Conservation (phyloP, 1,140 invertebrate genomes). For the Heliconius eleuchia region DNA sequence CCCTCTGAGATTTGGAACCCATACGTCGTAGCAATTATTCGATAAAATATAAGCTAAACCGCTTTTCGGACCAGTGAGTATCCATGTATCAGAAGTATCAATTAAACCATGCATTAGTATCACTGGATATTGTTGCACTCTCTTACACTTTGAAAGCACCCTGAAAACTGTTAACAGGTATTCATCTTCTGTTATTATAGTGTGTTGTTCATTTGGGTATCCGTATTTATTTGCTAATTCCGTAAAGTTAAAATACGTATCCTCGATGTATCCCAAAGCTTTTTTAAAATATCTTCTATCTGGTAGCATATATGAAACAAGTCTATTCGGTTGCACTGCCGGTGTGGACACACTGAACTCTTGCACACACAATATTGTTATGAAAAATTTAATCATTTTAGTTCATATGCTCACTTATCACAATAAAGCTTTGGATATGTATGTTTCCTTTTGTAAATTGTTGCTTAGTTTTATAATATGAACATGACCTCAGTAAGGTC, state of each 20-base stretch:
- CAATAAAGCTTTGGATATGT: slow-evolving; percentile 44
- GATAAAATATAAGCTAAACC: slow-evolving; percentile 76
- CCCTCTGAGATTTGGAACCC: slow-evolving; percentile 87
- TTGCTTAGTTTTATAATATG: slow-evolving; percentile 62
- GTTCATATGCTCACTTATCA: slow-evolving; percentile 38
- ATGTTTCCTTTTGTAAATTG: slow-evolving; percentile 48
- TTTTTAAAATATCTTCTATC: slow-evolving; percentile 50
- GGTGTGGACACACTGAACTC: slow-evolving; percentile 19
- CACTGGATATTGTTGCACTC: slow-evolving; percentile 67
- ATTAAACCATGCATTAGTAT: slow-evolving; percentile 89
- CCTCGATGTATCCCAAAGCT: slow-evolving; percentile 55
- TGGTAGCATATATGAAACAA: slow-evolving; percentile 46
- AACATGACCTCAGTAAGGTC: slow-evolving; percentile 58
- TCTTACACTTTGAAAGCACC: slow-evolving; percentile 73
- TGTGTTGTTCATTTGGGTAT: slow-evolving; percentile 57
- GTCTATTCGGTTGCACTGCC: slow-evolving; percentile 19
- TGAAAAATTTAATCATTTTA: slow-evolving; percentile 17
- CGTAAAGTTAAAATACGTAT: slow-evolving; percentile 63
- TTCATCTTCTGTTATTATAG: slow-evolving; percentile 82
- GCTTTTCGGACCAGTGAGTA: slow-evolving; percentile 81
- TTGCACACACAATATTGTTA: slow-evolving; percentile 28
- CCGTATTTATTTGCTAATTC: slow-evolving; percentile 60
- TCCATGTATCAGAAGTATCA: slow-evolving; percentile 85
- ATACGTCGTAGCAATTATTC: slow-evolving; percentile 86
- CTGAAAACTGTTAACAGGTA: slow-evolving; percentile 85